These are phyloP conservation scores for Fopius arisanus DNA, from an alignment of 1,140 invertebrate genomes.

Conservation along the genomic window DNA sequence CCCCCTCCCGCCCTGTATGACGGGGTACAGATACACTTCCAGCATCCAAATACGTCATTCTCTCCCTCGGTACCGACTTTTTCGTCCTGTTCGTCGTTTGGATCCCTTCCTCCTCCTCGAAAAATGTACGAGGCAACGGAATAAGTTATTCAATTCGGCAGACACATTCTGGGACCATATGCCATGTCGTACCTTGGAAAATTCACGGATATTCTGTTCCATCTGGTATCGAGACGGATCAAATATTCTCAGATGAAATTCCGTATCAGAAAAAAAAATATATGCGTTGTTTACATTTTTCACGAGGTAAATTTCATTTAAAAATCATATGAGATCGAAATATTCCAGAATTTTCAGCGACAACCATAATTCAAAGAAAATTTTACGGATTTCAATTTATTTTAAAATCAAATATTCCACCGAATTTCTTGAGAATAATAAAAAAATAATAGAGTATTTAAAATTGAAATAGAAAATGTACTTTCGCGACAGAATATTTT, in stretches of 20 bases:
- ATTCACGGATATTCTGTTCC: slow-evolving; percentile 26
- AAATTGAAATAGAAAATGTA: too few species aligned
- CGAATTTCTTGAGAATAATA: too few species aligned
- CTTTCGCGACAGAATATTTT: too few species aligned
- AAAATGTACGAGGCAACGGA: slow-evolving; percentile 26
- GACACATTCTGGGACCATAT: slow-evolving; percentile 13
- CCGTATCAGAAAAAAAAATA: background rate
- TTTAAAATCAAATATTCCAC: too few species aligned
- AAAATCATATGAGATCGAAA: too few species aligned
- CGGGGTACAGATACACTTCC: slow-evolving; percentile 10
- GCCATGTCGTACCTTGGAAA: slow-evolving; percentile 17
- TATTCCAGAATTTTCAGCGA: too few species aligned
- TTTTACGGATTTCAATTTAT: too few species aligned
- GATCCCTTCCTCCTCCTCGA: background rate
- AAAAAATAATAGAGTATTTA: too few species aligned
- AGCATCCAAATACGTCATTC: slow-evolving; percentile 26
- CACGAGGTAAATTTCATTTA: too few species aligned
- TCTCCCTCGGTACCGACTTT: background rate
- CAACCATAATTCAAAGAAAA: too few species aligned
- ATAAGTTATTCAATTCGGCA: slow-evolving; percentile 39
- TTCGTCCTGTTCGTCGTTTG: slow-evolving; percentile 10
- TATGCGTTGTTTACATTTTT: too few species aligned
- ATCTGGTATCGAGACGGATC: background rate
- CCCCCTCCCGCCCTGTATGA: background rate
- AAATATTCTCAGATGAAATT: background rate